A percentile compares a stretch with the other conserved stretches of the same genome.
Conservation (phyloP, 2,888 invertebrate genomes). For the Ethmia dodecea region DNA sequence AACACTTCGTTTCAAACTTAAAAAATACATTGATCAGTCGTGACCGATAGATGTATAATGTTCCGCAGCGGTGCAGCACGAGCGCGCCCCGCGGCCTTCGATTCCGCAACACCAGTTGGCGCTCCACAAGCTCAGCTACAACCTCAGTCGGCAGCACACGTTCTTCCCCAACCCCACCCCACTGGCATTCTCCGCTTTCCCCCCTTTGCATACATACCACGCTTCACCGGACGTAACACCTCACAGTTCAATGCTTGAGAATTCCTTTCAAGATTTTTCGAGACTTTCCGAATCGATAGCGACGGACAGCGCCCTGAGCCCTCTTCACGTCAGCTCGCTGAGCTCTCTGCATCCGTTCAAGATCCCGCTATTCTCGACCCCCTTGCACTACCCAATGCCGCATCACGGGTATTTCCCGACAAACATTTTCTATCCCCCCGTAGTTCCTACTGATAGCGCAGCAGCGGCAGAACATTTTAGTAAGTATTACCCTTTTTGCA, state of each 20-base stretch:
- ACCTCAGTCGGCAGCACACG: conserved; percentile 45
- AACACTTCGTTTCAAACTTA: no score
- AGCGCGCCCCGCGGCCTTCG: conserved; percentile 86
- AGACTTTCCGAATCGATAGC: conserved; percentile 38
- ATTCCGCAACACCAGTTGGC: conserved; percentile 52
- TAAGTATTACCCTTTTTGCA: no score
- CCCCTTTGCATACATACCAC: conserved; percentile 45
- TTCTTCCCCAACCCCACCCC: conserved; percentile 39
- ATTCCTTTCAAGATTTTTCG: conserved; percentile 47
- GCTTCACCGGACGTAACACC: conserved; percentile 30
- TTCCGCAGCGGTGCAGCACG: conserved; percentile 90
- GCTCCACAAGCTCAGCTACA: conserved; percentile 67
- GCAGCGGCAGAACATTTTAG: conserved; percentile 33
- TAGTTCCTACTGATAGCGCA: conserved; percentile 42
- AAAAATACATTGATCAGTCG: background rate
- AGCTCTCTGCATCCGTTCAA: conserved; percentile 50
- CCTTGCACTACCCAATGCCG: conserved; percentile 53
- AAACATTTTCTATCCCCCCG: conserved; percentile 59
- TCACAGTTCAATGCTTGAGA: conserved; percentile 42
- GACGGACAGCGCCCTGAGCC: conserved; percentile 34
- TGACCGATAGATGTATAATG: background rate
- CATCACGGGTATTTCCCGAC: conserved; percentile 63
- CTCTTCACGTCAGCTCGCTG: conserved; percentile 38
- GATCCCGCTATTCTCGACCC: conserved; percentile 53
- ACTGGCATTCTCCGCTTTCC: conserved; percentile 40